These are phyloP conservation scores for Campoletis sonorensis DNA, from an alignment of 1,140 invertebrate genomes.

Conservation along the genomic window DNA sequence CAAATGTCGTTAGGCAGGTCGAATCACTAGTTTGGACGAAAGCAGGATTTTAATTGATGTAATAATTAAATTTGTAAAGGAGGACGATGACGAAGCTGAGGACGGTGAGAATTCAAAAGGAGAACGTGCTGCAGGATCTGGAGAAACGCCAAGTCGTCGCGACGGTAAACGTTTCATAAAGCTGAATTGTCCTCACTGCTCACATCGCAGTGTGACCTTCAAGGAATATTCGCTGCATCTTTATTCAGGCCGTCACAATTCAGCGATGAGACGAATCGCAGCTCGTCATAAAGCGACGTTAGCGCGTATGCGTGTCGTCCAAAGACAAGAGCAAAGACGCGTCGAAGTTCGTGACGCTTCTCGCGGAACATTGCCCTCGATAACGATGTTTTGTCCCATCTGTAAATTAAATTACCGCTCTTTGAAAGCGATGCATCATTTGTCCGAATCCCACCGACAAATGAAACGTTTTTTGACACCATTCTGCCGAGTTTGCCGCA, in stretches of 20 bases:
- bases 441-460: conserved; percentile 85
- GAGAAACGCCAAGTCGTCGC: conserved; percentile 70
- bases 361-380: conserved; percentile 80
- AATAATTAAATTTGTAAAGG: conserved; percentile 61
- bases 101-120: conserved; percentile 68
- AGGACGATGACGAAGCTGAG: conserved; percentile 74
- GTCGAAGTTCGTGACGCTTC: conserved; percentile 82
- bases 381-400: conserved; percentile 84
- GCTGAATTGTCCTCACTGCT: conserved; percentile 85
- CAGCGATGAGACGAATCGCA: conserved; percentile 83
- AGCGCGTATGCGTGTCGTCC: conserved; percentile 83
- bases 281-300: conserved; percentile 83
- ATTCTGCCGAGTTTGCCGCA: conserved; percentile 83
- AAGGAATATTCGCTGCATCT: conserved; percentile 85
- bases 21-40: too few relatives aligned
- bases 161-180: conserved; percentile 80
- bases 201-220: conserved; percentile 84
- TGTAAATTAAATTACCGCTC: conserved; percentile 89
- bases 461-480: conserved; percentile 90
- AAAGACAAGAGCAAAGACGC: conserved; percentile 84
- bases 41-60: too few relatives aligned
- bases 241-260: conserved; percentile 81
- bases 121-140: conserved; percentile 62
- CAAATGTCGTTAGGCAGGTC: too few relatives aligned
- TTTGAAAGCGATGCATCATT: conserved; percentile 84